phyloP scores from a whole-genome alignment of 2,888 invertebrate genomes.

The Pollenia angustigena region DNA sequence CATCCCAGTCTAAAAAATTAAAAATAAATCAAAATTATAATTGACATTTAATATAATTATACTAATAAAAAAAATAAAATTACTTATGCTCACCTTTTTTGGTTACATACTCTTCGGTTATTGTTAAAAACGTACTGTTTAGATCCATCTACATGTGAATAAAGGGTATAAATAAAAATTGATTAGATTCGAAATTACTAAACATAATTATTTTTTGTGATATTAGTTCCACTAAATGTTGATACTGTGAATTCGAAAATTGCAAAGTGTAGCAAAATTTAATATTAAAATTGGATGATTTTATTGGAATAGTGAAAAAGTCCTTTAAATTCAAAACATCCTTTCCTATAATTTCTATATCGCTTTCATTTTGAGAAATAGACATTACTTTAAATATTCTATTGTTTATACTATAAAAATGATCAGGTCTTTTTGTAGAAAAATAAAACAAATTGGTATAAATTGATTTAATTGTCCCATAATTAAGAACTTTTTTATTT shows the following conservation, averaged over 20 bases:
- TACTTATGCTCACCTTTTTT: too few species aligned
- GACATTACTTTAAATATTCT: background rate
- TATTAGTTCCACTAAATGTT: constrained; percentile 51
- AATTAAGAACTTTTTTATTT: constrained; percentile 20
- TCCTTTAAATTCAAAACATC: constrained; percentile 27
- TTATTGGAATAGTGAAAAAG: constrained; percentile 40
- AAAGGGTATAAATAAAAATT: constrained; percentile 54
- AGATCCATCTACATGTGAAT: constrained; percentile 59
- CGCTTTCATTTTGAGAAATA: constrained; percentile 23
- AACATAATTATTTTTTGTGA: constrained; percentile 52
- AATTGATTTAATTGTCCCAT: constrained; percentile 40
- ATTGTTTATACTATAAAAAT: background rate
- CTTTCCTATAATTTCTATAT: constrained; percentile 24
- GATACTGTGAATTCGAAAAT: constrained; percentile 49
- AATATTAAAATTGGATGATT: constrained; percentile 28
- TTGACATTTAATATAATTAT: constrained; percentile 8
- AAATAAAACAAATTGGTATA: constrained; percentile 26
- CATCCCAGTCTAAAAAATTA: constrained; percentile 7
- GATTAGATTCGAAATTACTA: constrained; percentile 48
- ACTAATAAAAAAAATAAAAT: constrained; percentile 17
- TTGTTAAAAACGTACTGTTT: constrained; percentile 47
- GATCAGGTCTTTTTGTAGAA: background rate
- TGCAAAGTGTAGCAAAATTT: constrained; percentile 8
- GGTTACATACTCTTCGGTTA: background rate
- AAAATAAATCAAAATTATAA: background rate